Conservation (phyloP, 2,888 invertebrate genomes). For the Xestoiulus laeticollis region DNA sequence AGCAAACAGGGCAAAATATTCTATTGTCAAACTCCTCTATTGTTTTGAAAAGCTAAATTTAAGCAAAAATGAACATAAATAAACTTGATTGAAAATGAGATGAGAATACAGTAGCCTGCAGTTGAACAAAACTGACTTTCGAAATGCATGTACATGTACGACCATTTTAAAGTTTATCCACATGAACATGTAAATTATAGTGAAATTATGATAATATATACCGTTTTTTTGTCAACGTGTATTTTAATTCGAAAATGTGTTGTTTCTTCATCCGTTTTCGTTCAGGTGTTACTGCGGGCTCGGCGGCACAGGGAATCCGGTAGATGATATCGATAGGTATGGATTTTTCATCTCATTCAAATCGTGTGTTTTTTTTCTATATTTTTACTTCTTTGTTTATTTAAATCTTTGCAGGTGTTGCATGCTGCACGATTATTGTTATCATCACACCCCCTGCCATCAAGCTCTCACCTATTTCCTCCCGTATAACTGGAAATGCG, state of each 20-base stretch:
- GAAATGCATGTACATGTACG: no score
- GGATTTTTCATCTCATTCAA: slow-evolving; percentile 50
- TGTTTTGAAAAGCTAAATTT: no score
- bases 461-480: slow-evolving; percentile 84
- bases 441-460: slow-evolving; percentile 80
- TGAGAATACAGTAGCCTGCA: no score
- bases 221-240: not conserved
- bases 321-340: slow-evolving; percentile 83
- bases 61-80: no score
- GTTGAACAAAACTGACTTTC: no score
- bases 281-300: slow-evolving; percentile 82
- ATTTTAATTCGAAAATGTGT: no score
- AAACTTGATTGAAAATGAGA: no score
- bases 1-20: no score
- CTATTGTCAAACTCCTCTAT: no score
- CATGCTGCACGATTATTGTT: slow-evolving; percentile 85
- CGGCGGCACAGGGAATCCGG: slow-evolving; percentile 79
- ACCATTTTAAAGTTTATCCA: no score
- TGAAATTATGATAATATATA: no score
- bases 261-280: not conserved
- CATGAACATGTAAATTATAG: no score
- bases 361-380: not conserved
- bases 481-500: slow-evolving; percentile 89
- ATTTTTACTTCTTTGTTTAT: slow-evolving; percentile 16
- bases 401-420: slow-evolving; percentile 73